A percentile compares a stretch with the other conserved stretches of the same genome.
These are phyloP conservation scores for Triplophysa rosa DNA, from an alignment of 2,113 vertebrate genomes.

Conservation along the genomic window DNA sequence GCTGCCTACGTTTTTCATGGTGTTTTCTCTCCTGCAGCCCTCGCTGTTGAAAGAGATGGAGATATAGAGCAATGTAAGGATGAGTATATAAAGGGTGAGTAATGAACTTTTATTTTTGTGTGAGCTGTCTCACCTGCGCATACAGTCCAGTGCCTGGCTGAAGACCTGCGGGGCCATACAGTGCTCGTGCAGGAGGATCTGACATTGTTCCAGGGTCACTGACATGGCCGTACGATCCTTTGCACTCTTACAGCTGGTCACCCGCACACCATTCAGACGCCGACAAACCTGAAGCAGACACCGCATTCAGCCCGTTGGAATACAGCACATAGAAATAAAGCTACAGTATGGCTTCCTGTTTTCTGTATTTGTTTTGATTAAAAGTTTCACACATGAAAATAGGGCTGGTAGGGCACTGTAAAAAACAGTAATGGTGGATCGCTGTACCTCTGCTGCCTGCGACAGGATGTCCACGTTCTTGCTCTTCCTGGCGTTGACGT, in stretches of 20 bases:
- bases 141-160: constrained; percentile 96
- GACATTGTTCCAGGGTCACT: constrained; percentile 94
- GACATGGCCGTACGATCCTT: constrained; percentile 99
- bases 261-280: constrained; percentile 91
- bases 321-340: neutral
- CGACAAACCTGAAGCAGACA: constrained; percentile 81
- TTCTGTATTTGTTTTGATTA: neutral
- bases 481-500: constrained; percentile 89
- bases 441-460: constrained; percentile 95
- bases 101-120: neutral
- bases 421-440: neutral
- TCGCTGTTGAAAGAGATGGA: constrained; percentile 81
- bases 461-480: constrained; percentile 99
- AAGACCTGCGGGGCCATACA: constrained; percentile 97
- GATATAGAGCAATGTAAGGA: constrained; percentile 63
- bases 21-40: constrained; percentile 99
- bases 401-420: too few relatives aligned
- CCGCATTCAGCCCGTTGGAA: neutral
- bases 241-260: constrained; percentile 98
- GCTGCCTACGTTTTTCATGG: constrained; percentile 99
- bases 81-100: neutral
- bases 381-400: neutral
- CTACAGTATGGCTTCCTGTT: too few relatives aligned
- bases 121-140: constrained; percentile 89
- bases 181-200: constrained; percentile 93